Conservation (phyloP, 2,113 vertebrate genomes). For the Recurvirostra avosetta region DNA sequence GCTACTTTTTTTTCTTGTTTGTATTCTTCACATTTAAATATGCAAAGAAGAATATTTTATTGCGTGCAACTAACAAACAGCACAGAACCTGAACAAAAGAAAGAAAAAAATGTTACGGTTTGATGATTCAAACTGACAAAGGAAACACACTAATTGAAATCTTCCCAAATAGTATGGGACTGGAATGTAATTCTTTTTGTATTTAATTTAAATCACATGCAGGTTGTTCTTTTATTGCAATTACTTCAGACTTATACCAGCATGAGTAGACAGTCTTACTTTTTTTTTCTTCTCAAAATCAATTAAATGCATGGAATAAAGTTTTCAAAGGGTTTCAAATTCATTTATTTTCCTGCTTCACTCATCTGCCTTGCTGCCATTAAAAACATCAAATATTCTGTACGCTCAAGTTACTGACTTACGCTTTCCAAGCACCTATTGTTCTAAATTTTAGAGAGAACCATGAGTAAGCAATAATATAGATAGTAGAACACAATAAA, state of each 20-base stretch:
- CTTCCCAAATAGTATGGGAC: background rate
- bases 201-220: slow-evolving; percentile 1
- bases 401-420: background rate
- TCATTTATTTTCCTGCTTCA: background rate
- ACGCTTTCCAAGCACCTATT: background rate
- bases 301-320: background rate
- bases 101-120: background rate
- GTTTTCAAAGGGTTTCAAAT: slow-evolving; percentile 1
- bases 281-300: background rate
- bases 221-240: background rate
- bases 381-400: background rate
- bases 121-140: background rate
- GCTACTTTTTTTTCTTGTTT: background rate
- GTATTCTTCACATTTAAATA: background rate
- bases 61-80: background rate
- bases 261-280: background rate
- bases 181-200: background rate
- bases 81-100: background rate
- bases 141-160: background rate
- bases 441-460: background rate
- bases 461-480: background rate
- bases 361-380: background rate
- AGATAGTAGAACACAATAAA: background rate
- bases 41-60: background rate
- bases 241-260: background rate